These are phyloP conservation scores for Tenebrio molitor DNA, from an alignment of 1,140 invertebrate genomes.

Conservation along the genomic window DNA sequence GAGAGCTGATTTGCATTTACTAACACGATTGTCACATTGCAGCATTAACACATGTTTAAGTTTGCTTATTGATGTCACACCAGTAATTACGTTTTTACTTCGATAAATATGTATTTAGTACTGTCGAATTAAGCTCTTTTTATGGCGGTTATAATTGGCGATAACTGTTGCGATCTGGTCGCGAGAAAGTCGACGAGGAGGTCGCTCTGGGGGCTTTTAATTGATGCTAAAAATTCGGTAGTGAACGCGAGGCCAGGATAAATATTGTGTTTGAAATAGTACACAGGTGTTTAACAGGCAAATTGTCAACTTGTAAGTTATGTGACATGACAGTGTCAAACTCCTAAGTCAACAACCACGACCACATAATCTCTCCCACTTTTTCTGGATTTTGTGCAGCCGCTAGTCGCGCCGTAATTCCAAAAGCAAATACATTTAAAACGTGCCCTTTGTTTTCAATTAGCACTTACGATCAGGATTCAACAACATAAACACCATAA, in stretches of 20 bases:
- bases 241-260: slow-evolving; percentile 11
- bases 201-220: no score
- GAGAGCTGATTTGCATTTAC: slow-evolving; percentile 22
- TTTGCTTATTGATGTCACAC: slow-evolving; percentile 43
- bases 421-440: slow-evolving; percentile 41
- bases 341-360: slow-evolving; percentile 38
- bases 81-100: slow-evolving; percentile 33
- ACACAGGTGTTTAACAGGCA: slow-evolving; percentile 35
- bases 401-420: slow-evolving; percentile 18
- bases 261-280: slow-evolving; percentile 37
- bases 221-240: slow-evolving; percentile 30
- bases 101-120: slow-evolving; percentile 36
- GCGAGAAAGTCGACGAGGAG: no score
- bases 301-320: slow-evolving; percentile 45
- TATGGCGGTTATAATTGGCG: slow-evolving; percentile 24
- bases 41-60: slow-evolving; percentile 36
- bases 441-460: slow-evolving; percentile 47
- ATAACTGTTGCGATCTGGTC: slow-evolving; percentile 1
- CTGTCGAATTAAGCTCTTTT: not conserved
- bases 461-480: slow-evolving; percentile 43
- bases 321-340: slow-evolving; percentile 48
- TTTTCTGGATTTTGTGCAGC: slow-evolving; percentile 42
- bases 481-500: slow-evolving; percentile 42
- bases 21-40: slow-evolving; percentile 42
- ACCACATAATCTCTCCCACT: slow-evolving; percentile 44